These are phyloP conservation scores for Falco columbarius DNA, from an alignment of 2,797 vertebrate genomes.

Conservation along the genomic window DNA sequence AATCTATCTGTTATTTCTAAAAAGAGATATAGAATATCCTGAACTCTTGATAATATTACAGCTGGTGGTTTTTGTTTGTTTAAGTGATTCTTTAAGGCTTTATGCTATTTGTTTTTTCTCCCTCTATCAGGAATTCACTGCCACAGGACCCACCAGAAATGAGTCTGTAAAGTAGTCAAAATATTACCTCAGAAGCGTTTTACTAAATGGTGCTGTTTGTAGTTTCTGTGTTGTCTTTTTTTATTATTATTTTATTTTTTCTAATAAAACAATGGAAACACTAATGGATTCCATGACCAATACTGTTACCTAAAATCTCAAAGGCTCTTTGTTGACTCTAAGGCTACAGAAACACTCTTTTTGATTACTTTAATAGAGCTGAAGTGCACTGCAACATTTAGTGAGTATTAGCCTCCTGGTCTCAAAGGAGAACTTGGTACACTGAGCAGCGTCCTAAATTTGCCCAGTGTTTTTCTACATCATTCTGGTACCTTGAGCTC, in stretches of 20 bases:
- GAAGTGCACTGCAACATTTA: not conserved
- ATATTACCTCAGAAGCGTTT: not conserved
- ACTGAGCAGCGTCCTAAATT: not conserved
- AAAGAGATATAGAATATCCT: not conserved
- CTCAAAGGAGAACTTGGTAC: not conserved
- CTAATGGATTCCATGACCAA: conserved; percentile 3
- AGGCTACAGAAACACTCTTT: not conserved
- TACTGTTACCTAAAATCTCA: not conserved
- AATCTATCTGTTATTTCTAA: not conserved
- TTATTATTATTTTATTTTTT: not conserved
- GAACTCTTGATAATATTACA: not conserved
- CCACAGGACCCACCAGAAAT: not conserved
- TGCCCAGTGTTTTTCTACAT: not conserved
- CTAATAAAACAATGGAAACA: not conserved
- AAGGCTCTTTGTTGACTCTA: not conserved
- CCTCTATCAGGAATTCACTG: not conserved
- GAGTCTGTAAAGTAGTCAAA: not conserved
- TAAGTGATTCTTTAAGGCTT: not conserved
- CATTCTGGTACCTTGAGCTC: not conserved
- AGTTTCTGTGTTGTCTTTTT: not conserved
- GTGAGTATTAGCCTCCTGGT: not conserved
- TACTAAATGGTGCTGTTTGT: not conserved
- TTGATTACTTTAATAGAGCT: not conserved
- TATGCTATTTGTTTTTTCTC: not conserved
- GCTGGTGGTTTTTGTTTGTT: not conserved